Base-by-base conservation (phyloP, 2,113 vertebrate species). In the Salvator merianae region DNA sequence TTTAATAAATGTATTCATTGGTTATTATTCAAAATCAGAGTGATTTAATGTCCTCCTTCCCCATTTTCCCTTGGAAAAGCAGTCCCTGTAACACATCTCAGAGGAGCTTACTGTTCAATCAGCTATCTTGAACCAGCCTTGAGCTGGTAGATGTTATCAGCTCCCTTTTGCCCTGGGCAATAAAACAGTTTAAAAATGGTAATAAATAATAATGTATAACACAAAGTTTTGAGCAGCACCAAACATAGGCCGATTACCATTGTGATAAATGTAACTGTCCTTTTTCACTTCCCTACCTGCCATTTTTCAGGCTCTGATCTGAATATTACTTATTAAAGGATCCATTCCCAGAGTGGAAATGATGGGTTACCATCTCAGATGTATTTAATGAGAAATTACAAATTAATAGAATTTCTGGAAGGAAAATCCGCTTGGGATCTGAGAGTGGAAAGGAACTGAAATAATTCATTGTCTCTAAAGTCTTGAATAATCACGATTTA, bases 321-420 rank as follows among this genome's bases (percentile, higher is more conserved):
- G 59, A 3, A 12, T 85, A 62, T 85, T 92, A 81, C 84, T 87
- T 79, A 94, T 89, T 90, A 89, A 93, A 90, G 85, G 66, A 86
- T 71, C 90, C 84, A 76, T 91, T 95, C 92, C 79, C 84, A 88
- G 88, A 94, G 85, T 3, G 91, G 77, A 43, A 92, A 90, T 47
- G 83, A 53, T 68, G 59, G 62, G 82, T 88, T 94, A 90, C 89
- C 80, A 86, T 88, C 87, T 92, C 83, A 72, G 83, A 89, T 83
- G 72, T 85, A 89, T 91, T 95, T 95, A 94, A 95, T 94, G 93
- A 90, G 88, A 95, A 94, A 92, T 93, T 91, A 91, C 86, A 93
- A 95, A 91, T 90, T 90, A 93, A 92, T 84, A 94, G 75, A 75
- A 47, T 55, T 88, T 83, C 86, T 92, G 93, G 85, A 83, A 47